Evolutionary conservation across 2,113 vertebrate species (phyloP), one percentile per base, ranked within the genome.

Genomic region (Gobius niger): DNA sequence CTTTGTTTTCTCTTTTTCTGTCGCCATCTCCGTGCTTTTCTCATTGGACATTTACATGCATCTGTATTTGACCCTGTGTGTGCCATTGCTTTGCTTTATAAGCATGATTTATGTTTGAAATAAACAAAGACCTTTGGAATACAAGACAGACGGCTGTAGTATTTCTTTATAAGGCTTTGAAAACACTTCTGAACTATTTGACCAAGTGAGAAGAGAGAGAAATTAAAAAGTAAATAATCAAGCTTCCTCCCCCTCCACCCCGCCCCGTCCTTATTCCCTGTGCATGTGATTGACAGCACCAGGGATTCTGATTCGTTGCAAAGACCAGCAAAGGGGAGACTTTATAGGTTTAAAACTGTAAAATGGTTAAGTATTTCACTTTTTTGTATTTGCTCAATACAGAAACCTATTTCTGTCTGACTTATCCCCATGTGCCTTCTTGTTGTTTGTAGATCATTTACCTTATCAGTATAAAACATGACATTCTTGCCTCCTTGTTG

Each of bases 21-120:
- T n/a, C 42, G 56, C 65, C 57, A 14, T 47, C 18, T 51, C 14
- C 51, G 24, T 61, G 63, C 47, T 41, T 15, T 68, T 69, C 59
- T 47, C 44, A n/a, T 60, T 53, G 24, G n/a, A 34, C 1, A 57
- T 59, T 8, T 67, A n/a, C 41, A 67, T 46, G 11, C 53, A 73
- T 64, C 5, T 84, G 60, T 59, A 73, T 80, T 64, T 51, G 63
- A 16, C 52, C 68, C 67, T 42, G 46, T 72, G 7, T 15, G 73
- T 84, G 74, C 49, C 73, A 59, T 80, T 81, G 69, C 73, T 85
- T 84, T 83, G 77, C 70, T 73, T 34, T 85, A 78, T 89, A 85
- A 87, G 81, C 74, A 77, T 84, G 63, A 85, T 70, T 68, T 82
- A 78, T 75, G 84, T 88, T 75, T 87, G 78, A 90, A 90, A 87